These are phyloP conservation scores for Odontamblyopus rebecca DNA, from an alignment of 2,797 vertebrate genomes.

Conservation along the genomic window DNA sequence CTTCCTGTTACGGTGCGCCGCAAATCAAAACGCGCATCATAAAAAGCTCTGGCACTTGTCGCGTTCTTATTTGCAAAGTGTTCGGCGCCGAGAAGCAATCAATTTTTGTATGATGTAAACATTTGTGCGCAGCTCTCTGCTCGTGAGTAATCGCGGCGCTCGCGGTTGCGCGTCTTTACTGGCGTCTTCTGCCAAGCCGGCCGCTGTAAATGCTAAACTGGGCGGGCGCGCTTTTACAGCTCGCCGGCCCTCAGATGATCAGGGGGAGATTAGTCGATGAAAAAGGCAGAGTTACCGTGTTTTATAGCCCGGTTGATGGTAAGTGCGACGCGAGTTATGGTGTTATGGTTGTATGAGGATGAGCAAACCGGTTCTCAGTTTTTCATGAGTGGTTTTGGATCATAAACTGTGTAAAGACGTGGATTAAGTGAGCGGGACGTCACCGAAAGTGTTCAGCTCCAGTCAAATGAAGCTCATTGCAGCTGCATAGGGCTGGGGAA, in stretches of 20 bases:
- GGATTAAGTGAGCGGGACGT: too few relatives aligned
- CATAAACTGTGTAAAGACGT: too few relatives aligned
- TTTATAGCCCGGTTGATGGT: neutral
- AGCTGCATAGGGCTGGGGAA: too few relatives aligned
- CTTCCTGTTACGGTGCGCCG: conserved; percentile 51
- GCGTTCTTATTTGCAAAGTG: conserved; percentile 13
- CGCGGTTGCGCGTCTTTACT: conserved; percentile 18
- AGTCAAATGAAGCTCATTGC: too few relatives aligned
- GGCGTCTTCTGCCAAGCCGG: conserved; percentile 2
- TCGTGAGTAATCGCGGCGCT: conserved; percentile 8
- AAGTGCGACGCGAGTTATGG: neutral
- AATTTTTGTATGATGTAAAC: conserved; percentile 17
- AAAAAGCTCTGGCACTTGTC: conserved; percentile 2
- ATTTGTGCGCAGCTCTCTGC: conserved; percentile 10
- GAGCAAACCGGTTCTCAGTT: neutral
- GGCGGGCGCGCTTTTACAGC: neutral
- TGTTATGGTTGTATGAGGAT: neutral
- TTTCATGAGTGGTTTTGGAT: too few relatives aligned
- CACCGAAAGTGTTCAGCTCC: too few relatives aligned
- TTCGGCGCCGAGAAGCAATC: conserved; percentile 18
- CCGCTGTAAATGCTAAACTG: neutral
- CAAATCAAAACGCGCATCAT: conserved; percentile 38
- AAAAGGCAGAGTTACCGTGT: neutral
- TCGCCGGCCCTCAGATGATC: conserved; percentile 1
- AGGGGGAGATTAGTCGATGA: conserved; percentile 4